Conservation (phyloP, 2,113 vertebrate genomes). For the Zosterops hypoxanthus region DNA sequence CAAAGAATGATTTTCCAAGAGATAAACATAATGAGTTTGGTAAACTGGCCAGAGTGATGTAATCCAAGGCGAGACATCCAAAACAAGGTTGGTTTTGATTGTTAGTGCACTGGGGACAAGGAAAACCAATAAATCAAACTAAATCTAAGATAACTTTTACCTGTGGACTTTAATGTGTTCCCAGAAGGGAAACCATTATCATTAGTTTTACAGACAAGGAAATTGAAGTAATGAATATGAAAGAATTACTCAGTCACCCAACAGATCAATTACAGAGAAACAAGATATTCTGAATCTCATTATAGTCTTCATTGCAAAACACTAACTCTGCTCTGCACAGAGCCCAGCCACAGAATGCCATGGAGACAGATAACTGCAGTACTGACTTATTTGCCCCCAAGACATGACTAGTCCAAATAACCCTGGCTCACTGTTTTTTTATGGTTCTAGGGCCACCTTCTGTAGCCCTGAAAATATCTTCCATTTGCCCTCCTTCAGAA, state of each 20-base stretch:
- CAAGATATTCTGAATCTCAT: not conserved
- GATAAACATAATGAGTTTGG: not conserved
- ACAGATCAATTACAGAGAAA: not conserved
- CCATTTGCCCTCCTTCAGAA: not conserved
- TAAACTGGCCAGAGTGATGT: not conserved
- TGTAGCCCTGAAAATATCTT: not conserved
- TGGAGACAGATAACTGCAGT: not conserved
- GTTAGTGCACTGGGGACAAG: not conserved
- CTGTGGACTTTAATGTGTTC: not conserved
- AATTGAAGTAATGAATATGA: not conserved
- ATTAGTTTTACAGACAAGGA: not conserved
- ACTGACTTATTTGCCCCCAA: not conserved
- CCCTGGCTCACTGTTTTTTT: not conserved
- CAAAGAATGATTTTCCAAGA: not conserved
- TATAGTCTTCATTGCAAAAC: not conserved
- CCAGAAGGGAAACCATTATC: not conserved
- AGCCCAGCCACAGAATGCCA: not conserved
- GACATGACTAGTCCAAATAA: not conserved
- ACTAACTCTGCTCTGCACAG: not conserved
- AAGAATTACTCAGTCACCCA: not conserved
- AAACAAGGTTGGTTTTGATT: conserved; percentile 1
- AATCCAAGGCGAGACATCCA: not conserved
- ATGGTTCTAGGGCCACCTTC: not conserved
- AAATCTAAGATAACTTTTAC: not conserved
- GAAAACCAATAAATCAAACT: not conserved